Conservation (phyloP, 2,888 invertebrate species). For the Hololepta plana region DNA sequence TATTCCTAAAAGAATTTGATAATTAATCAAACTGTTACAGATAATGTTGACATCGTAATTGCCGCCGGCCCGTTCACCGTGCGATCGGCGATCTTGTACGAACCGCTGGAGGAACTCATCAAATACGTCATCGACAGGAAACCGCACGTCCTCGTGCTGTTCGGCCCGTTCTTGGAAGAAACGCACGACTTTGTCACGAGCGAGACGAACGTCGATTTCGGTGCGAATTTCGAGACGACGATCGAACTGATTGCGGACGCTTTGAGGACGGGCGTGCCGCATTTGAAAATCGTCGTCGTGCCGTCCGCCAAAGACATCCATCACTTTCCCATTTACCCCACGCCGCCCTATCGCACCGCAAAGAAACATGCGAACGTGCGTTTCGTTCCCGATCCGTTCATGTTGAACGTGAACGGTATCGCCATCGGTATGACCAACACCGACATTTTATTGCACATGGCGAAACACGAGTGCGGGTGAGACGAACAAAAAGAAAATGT, state of each 20-base stretch:
- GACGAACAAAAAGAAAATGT: not conserved
- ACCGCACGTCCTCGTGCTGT: slow-evolving; percentile 66
- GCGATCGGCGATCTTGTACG: slow-evolving; percentile 55
- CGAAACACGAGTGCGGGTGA: slow-evolving; percentile 49
- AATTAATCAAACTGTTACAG: too few species aligned
- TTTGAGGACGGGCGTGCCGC: too few species aligned
- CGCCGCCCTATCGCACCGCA: slow-evolving; percentile 48
- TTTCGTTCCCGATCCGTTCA: slow-evolving; percentile 65
- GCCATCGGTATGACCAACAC: slow-evolving; percentile 63
- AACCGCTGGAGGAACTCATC: slow-evolving; percentile 65
- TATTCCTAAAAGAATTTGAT: too few species aligned
- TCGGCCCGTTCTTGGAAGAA: slow-evolving; percentile 71
- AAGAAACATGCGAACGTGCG: slow-evolving; percentile 41
- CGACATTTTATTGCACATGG: slow-evolving; percentile 68
- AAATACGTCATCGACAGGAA: slow-evolving; percentile 41
- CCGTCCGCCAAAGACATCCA: slow-evolving; percentile 63
- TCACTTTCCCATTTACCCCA: slow-evolving; percentile 67
- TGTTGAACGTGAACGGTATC: slow-evolving; percentile 58
- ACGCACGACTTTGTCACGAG: slow-evolving; percentile 43
- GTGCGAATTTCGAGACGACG: slow-evolving; percentile 35
- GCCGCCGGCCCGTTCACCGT: slow-evolving; percentile 76
- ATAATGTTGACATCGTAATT: slow-evolving; percentile 46
- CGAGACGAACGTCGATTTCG: slow-evolving; percentile 37
- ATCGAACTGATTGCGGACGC: slow-evolving; percentile 53
- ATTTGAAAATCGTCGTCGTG: slow-evolving; percentile 46